phyloP scores from a whole-genome alignment of 2,888 invertebrate genomes.

The Himalopsyche kuldschensis region DNA sequence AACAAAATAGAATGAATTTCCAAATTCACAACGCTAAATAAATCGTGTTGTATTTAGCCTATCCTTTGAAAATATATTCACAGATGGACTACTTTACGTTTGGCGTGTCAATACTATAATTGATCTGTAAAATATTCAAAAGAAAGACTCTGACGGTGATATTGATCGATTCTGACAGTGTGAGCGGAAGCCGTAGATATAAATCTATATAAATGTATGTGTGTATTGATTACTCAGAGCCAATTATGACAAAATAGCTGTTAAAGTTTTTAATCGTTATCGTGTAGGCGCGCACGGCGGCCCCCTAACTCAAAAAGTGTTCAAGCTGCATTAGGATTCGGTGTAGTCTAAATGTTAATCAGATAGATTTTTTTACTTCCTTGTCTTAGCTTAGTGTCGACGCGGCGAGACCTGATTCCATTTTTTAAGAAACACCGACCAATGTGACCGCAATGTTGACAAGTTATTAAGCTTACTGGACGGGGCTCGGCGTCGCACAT shows the following conservation, averaged over 20 bases:
- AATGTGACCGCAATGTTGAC: neutral
- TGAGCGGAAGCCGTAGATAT: neutral
- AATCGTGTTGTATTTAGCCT: too few species aligned
- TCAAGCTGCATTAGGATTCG: conserved; percentile 17
- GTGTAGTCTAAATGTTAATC: neutral
- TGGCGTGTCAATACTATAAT: too few species aligned
- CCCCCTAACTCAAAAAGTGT: conserved; percentile 25
- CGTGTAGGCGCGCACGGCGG: neutral
- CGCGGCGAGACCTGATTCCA: neutral
- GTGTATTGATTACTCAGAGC: neutral
- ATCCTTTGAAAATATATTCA: too few species aligned
- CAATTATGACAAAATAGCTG: conserved; percentile 5
- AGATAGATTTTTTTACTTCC: conserved; percentile 1
- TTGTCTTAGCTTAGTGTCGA: neutral
- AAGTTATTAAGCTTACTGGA: neutral
- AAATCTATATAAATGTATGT: neutral
- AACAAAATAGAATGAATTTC: too few species aligned
- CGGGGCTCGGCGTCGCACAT: neutral
- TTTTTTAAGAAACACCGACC: neutral
- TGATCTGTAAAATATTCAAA: too few species aligned
- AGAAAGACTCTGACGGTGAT: neutral
- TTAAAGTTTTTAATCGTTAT: neutral
- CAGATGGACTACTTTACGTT: too few species aligned
- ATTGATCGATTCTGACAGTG: neutral
- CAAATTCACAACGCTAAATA: too few species aligned